Percentiles rank a stretch among this genome's conserved stretches.
Conservation (phyloP, 2,113 vertebrate species). For the Zingel zingel region DNA sequence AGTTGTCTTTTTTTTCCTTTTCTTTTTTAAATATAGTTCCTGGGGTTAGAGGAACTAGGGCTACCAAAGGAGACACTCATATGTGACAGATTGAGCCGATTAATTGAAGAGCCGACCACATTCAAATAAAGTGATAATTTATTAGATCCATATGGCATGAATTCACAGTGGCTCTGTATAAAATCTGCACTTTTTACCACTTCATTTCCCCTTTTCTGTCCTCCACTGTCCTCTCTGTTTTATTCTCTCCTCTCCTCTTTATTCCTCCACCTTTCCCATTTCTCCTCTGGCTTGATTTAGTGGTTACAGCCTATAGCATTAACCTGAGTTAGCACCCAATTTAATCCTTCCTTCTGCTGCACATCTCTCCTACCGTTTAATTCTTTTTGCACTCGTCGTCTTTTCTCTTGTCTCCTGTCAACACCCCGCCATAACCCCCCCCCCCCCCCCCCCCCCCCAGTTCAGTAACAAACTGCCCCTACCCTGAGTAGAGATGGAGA, state of each 20-base stretch:
- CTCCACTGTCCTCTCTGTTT: constrained; percentile 41
- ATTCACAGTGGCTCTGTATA: constrained; percentile 21
- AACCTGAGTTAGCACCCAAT: constrained; percentile 61
- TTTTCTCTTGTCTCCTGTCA: constrained; percentile 5
- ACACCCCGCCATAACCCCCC: not conserved
- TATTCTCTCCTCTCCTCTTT: constrained; percentile 10
- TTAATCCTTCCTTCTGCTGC: constrained; percentile 34
- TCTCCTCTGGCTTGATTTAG: constrained; percentile 41
- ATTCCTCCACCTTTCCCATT: no score
- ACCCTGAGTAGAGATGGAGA: not conserved
- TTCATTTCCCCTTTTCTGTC: constrained; percentile 3
- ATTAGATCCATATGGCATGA: constrained; percentile 13
- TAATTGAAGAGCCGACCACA: not conserved
- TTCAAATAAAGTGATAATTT: constrained; percentile 24
- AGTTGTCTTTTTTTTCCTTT: not conserved
- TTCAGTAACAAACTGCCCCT: not conserved
- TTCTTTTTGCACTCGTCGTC: not conserved
- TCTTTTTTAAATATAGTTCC: not conserved
- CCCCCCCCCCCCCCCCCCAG: not conserved
- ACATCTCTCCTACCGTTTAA: not conserved
- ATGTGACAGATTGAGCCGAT: not conserved
- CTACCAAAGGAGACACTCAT: not conserved
- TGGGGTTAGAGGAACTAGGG: not conserved
- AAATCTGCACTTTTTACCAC: constrained; percentile 26
- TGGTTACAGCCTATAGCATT: constrained; percentile 29